Evolutionary conservation across 2,888 invertebrate species (phyloP).

Genomic region (Heliothis peltigera): DNA sequence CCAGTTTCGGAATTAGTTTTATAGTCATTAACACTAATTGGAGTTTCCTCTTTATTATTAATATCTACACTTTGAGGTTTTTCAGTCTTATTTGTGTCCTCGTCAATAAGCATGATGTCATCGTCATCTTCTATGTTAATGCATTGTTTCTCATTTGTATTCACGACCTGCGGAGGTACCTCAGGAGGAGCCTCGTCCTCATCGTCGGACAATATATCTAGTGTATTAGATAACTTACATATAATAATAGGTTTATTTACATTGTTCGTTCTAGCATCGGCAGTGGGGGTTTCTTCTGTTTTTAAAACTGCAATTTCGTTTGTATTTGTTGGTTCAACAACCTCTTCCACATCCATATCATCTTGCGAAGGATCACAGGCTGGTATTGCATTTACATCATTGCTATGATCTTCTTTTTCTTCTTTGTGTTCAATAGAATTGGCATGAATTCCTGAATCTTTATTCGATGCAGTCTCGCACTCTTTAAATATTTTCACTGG

Average conservation of each 20-base stretch:
- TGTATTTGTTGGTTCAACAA: slow-evolving; percentile 23
- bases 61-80: slow-evolving; percentile 34
- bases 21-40: slow-evolving; percentile 32
- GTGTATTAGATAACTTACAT: slow-evolving; percentile 79
- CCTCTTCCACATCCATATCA: slow-evolving; percentile 51
- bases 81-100: slow-evolving; percentile 65
- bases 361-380: slow-evolving; percentile 15
- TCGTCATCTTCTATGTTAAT: slow-evolving; percentile 83
- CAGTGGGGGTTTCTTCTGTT: slow-evolving; percentile 9
- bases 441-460: slow-evolving; percentile 3
- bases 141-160: slow-evolving; percentile 70
- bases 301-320: slow-evolving; percentile 10
- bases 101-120: slow-evolving; percentile 85
- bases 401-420: slow-evolving; percentile 4
- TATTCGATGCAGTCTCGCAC: not conserved
- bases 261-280: slow-evolving; percentile 13
- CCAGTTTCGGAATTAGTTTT: slow-evolving; percentile 49
- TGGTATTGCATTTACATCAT: slow-evolving; percentile 2
- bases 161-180: slow-evolving; percentile 30
- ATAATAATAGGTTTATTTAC: slow-evolving; percentile 62
- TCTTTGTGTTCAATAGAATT: slow-evolving; percentile 2
- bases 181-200: slow-evolving; percentile 73
- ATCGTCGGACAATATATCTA: slow-evolving; percentile 83
- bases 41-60: slow-evolving; percentile 41
- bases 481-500: not conserved